phyloP scores from a whole-genome alignment of 2,888 invertebrate species.

The Dryobota labecula region DNA sequence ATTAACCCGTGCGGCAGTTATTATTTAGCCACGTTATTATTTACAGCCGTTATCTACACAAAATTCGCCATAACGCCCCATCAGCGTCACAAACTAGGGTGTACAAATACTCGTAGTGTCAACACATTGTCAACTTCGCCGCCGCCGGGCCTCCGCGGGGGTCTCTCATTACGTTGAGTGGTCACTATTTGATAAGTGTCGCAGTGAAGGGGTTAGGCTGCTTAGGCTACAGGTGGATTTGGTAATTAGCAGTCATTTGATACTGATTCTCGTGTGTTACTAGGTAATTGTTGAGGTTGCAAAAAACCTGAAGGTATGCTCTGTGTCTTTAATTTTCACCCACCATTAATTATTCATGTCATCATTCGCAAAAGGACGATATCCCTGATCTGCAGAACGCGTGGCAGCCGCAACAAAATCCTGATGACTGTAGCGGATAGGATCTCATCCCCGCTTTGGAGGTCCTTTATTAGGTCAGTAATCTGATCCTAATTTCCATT shows the following conservation, averaged over 20 bases:
- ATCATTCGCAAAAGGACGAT: no score
- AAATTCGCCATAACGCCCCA: slow-evolving; percentile 4
- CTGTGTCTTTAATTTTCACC: neutral
- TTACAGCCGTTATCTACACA: neutral
- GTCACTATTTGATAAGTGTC: slow-evolving; percentile 57
- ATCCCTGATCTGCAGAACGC: no score
- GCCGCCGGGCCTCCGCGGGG: neutral
- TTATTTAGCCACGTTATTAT: slow-evolving; percentile 2
- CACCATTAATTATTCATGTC: no score
- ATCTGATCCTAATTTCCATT: no score
- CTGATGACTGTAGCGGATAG: no score
- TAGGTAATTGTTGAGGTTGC: neutral
- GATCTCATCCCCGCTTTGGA: no score
- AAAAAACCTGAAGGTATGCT: neutral
- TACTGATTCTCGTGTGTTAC: neutral
- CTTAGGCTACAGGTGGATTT: slow-evolving; percentile 17
- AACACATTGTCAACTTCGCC: slow-evolving; percentile 40
- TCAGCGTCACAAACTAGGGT: slow-evolving; percentile 28
- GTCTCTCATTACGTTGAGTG: slow-evolving; percentile 56
- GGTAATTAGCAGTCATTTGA: neutral
- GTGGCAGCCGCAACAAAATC: no score
- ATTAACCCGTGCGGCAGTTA: neutral
- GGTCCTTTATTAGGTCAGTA: no score
- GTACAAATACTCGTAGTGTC: slow-evolving; percentile 44
- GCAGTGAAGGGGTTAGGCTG: slow-evolving; percentile 49